Evolutionary conservation across 2,113 vertebrate species (phyloP), one percentile per base, ranked within the genome.

Genomic region (Psephotus haematonotus): DNA sequence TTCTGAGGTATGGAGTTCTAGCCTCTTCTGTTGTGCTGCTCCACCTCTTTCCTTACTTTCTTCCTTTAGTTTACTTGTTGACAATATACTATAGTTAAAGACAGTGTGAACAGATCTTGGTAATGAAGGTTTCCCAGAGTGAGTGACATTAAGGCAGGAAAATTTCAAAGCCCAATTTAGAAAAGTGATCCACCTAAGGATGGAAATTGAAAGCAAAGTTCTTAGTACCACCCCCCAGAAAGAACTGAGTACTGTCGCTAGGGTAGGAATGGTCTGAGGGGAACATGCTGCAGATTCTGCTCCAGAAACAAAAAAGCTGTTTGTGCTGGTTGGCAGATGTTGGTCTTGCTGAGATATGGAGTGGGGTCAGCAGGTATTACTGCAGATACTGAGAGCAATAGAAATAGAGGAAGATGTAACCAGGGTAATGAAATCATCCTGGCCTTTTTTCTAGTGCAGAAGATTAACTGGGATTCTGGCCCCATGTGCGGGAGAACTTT

Each of bases 81-180:
- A 60, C 17, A 31, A 17, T 80, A 55, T 35, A 18, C 55, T 89
- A 20, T 37, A 52, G 65, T 53, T 95, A 67, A 79, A 84, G 64
- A 47, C 17, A 47, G 43, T 24, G 41, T 75, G 89, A 94, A 63
- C 44, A 65, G 64, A 47, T 50, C 25, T 72, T 88, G 52, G 57
- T 86, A 88, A 37, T 5, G n/a, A 70, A 77, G 65, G 24, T 59
- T 88, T 94, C 59, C 85, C 74, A 20, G 63, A 72, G 68, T 43
- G 57, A 74, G 59, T 84, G 79, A 53, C 29, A 80, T 83, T 95
- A 74, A 71, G 84, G 65, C 59, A 79, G 80, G 53, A 43, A 96
- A 96, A 94, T 95, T 90, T 93, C 92, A 95, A 57, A 93, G 65
- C 85, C 90, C 44, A 14, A 70, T 86, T 95, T 95, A 97, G 95